Conservation (phyloP, 2,888 invertebrate genomes). For the Coleophora deauratella region DNA sequence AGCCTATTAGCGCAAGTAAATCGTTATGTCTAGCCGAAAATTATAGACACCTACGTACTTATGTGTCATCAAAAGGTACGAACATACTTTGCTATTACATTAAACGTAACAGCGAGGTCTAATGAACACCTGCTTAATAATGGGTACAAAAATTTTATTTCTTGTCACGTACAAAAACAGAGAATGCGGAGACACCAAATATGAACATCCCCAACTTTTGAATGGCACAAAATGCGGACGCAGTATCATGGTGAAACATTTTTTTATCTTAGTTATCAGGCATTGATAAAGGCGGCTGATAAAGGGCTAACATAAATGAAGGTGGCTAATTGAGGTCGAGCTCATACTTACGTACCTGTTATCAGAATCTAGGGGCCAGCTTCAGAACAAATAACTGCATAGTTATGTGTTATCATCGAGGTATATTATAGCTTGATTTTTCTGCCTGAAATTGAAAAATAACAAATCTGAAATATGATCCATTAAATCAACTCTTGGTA, state of each 20-base stretch:
- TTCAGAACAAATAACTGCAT: constrained; percentile 5
- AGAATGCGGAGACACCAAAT: constrained; percentile 13
- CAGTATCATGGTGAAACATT: constrained; percentile 43
- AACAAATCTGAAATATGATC: no score
- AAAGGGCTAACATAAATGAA: constrained; percentile 20
- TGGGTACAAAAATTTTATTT: constrained; percentile 14
- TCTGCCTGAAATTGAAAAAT: no score
- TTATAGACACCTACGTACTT: no score
- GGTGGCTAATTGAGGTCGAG: constrained; percentile 55
- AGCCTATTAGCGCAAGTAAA: no score
- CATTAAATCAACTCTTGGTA: no score
- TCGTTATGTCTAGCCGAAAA: no score
- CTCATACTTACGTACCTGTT: constrained; percentile 28
- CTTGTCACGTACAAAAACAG: constrained; percentile 32
- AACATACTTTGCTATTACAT: no score
- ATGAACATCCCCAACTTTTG: constrained; percentile 7
- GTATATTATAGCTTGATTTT: background rate
- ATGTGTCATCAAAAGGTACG: no score
- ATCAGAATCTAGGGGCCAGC: constrained; percentile 17
- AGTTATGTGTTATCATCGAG: background rate
- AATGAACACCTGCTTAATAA: no score
- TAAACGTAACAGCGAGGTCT: no score
- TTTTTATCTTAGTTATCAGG: constrained; percentile 67
- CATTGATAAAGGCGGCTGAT: constrained; percentile 54
- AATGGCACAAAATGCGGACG: constrained; percentile 16